These are phyloP conservation scores for Beroe ovata DNA, from an alignment of 37 sponge, comb jelly and placozoan species.

Conservation along the genomic window DNA sequence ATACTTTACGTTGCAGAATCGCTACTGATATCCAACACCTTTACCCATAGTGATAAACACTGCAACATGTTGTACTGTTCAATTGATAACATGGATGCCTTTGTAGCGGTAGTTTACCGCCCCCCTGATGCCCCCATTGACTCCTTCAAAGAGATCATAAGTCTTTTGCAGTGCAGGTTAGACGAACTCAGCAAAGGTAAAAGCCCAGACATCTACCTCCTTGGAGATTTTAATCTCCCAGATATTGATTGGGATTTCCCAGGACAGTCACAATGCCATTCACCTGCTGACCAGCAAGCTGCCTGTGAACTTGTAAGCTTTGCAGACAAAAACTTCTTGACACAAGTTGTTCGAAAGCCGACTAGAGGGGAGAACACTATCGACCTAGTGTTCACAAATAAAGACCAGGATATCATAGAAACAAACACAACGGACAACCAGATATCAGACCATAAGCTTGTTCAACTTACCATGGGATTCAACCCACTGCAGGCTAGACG, in stretches of 20 bases:
- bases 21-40: not conserved
- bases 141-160: not conserved
- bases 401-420: not conserved
- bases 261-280: not conserved
- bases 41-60: not conserved
- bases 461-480: not conserved
- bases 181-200: not conserved
- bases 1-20: not conserved
- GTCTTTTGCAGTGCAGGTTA: not conserved
- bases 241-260: not conserved
- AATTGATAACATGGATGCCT: not conserved
- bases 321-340: not conserved
- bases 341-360: not conserved
- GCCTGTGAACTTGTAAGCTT: not conserved
- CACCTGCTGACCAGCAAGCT: not conserved
- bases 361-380: not conserved
- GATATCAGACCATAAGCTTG: not conserved
- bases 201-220: not conserved
- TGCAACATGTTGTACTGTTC: not conserved
- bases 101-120: not conserved
- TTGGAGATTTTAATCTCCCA: conserved; percentile 40
- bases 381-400: conserved; percentile 25
- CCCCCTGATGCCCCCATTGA: not conserved
- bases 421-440: not conserved
- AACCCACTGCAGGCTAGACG: not conserved